Evolutionary conservation across 2,888 invertebrate species (phyloP).

Genomic region (Pristionchus mayeri): DNA sequence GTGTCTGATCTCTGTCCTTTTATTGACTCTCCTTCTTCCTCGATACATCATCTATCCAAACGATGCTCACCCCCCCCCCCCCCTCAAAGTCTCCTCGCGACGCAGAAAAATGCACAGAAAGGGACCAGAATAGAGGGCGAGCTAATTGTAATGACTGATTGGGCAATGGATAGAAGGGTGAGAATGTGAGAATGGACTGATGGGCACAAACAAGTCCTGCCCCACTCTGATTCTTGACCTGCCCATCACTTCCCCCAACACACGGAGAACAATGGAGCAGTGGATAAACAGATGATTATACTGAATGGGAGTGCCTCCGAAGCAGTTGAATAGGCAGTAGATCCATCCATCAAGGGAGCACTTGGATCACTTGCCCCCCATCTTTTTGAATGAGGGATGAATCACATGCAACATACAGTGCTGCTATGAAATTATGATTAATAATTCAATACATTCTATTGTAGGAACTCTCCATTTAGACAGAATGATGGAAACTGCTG

Average conservation of each 20-base stretch:
- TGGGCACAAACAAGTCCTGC: slow-evolving; percentile 8
- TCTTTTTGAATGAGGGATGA: too few relatives aligned
- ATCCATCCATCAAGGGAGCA: too few relatives aligned
- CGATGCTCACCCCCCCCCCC: slow-evolving; percentile 6
- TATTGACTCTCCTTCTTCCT: slow-evolving; percentile 9
- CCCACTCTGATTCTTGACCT: slow-evolving; percentile 4
- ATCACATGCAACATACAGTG: too few relatives aligned
- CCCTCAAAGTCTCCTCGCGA: not conserved
- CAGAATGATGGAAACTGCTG: too few relatives aligned
- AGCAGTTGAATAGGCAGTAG: too few relatives aligned
- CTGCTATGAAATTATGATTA: too few relatives aligned
- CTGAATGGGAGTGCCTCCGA: too few relatives aligned
- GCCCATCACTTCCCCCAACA: not conserved
- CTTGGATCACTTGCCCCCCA: too few relatives aligned
- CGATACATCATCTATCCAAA: slow-evolving; percentile 31
- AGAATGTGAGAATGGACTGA: not conserved
- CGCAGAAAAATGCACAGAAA: slow-evolving; percentile 23
- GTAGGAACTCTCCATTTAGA: too few relatives aligned
- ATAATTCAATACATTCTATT: too few relatives aligned
- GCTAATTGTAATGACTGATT: not conserved
- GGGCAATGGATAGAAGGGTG: not conserved
- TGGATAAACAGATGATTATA: not conserved
- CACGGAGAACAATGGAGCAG: not conserved
- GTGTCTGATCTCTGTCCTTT: not conserved
- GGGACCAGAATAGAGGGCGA: not conserved